phyloP scores from a whole-genome alignment of 2,797 vertebrate genomes.

The Acrossocheilus fasciatus region DNA sequence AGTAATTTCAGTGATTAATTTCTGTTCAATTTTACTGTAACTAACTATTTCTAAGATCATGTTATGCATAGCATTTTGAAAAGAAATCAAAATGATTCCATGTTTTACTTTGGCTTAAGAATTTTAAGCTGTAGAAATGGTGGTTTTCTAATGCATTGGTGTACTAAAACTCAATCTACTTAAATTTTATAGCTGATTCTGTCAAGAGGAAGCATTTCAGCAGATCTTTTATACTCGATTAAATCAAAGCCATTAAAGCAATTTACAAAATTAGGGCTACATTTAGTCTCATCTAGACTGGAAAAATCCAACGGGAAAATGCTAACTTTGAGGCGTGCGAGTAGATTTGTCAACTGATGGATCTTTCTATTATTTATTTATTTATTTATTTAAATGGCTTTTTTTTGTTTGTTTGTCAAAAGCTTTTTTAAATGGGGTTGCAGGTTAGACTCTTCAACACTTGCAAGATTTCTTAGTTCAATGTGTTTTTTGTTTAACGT shows the following conservation, averaged over 20 bases:
- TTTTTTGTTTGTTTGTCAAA: too few relatives aligned
- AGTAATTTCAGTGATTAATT: background rate
- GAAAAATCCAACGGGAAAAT: background rate
- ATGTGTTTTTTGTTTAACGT: background rate
- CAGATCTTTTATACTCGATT: background rate
- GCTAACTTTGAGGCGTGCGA: background rate
- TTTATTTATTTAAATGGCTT: background rate
- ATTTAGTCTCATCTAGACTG: background rate
- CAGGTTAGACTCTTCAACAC: background rate
- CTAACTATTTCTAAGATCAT: background rate
- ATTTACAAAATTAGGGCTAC: background rate
- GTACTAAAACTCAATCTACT: background rate
- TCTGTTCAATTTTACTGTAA: background rate
- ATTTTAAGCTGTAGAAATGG: background rate
- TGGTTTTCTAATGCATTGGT: background rate
- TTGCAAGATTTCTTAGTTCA: background rate
- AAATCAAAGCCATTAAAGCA: background rate
- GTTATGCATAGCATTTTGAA: background rate
- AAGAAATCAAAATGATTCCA: background rate
- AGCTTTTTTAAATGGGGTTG: background rate
- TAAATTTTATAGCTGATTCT: background rate
- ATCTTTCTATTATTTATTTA: background rate
- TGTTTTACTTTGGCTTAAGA: background rate
- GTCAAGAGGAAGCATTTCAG: background rate
- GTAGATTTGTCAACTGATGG: background rate